Conservation (phyloP, 1,140 invertebrate genomes). For the Cardiocondyla obscurior region DNA sequence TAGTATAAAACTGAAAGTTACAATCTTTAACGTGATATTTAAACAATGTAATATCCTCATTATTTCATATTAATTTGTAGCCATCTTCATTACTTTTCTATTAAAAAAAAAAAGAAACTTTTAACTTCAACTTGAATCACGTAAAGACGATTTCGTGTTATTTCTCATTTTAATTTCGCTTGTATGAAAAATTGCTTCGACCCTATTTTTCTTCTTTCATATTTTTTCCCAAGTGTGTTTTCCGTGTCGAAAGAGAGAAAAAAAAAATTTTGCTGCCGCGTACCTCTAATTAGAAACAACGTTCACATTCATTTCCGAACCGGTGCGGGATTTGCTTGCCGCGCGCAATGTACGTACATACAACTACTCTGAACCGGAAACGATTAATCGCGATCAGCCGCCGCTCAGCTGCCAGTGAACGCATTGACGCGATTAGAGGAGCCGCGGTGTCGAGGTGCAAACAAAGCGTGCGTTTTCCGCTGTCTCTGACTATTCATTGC, state of each 20-base stretch:
- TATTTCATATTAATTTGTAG: neutral
- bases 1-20: neutral
- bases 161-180: neutral
- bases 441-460: constrained; percentile 15
- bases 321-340: neutral
- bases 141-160: neutral
- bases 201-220: neutral
- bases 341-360: neutral
- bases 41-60: neutral
- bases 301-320: neutral
- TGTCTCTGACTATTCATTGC: constrained; percentile 58
- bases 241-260: neutral
- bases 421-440: constrained; percentile 28
- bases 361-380: neutral
- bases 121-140: neutral
- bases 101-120: neutral
- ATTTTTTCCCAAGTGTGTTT: neutral
- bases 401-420: neutral
- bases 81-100: neutral
- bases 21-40: neutral
- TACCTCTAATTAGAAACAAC: neutral
- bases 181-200: neutral
- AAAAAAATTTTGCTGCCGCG: neutral
- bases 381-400: constrained; percentile 10
- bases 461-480: constrained; percentile 20